Conservation (phyloP, 35 echinoderm and acorn worm genomes). For the Diadema setosum region DNA sequence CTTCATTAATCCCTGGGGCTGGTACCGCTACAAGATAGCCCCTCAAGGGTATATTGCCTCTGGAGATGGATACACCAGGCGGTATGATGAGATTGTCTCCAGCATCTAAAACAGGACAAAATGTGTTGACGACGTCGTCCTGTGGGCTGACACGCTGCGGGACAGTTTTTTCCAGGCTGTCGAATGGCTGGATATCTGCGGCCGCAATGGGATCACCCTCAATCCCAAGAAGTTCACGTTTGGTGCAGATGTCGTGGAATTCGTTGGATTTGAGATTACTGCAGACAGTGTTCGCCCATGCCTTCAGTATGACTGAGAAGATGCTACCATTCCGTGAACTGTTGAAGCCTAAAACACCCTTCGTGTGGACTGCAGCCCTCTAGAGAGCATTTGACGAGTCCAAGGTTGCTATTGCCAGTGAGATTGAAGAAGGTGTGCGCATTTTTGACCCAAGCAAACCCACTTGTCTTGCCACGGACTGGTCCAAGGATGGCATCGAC, state of each 20-base stretch:
- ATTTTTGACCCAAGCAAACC: conserved; percentile 18
- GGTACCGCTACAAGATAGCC: background rate
- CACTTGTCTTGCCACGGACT: conserved; percentile 34
- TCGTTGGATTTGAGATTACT: conserved; percentile 41
- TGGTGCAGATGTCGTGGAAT: background rate
- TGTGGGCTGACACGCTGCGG: background rate
- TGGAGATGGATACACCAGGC: background rate
- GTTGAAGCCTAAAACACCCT: background rate
- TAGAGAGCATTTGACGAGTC: background rate
- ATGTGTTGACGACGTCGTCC: background rate
- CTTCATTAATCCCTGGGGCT: conserved; percentile 21
- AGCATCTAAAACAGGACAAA: conserved; percentile 12
- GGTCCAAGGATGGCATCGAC: too few relatives aligned
- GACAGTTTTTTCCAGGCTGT: background rate
- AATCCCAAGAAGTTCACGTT: background rate
- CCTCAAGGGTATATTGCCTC: conserved; percentile 15
- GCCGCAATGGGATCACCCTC: background rate
- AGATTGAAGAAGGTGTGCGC: background rate
- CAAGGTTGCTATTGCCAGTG: background rate
- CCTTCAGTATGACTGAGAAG: background rate
- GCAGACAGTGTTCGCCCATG: conserved; percentile 7
- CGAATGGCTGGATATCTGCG: background rate
- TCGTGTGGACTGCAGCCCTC: background rate
- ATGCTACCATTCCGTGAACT: conserved; percentile 5
- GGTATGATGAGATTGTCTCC: conserved; percentile 22